Evolutionary conservation across 2,113 vertebrate species (phyloP), one percentile per base, ranked within the genome.

Genomic region (Haliaeetus leucogaster): DNA sequence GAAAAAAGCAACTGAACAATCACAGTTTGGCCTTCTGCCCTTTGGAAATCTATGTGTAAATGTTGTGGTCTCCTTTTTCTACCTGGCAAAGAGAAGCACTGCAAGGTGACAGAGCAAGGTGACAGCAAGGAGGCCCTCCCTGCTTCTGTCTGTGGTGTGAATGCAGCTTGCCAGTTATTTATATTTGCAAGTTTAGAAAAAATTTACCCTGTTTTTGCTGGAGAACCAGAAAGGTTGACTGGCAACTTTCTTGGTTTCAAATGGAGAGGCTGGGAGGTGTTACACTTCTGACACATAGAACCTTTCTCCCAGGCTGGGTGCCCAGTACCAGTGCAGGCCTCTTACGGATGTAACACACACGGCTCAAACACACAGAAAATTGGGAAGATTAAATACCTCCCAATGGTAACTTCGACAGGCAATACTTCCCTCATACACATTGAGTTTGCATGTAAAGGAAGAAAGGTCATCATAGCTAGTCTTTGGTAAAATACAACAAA

Each of bases 261-360:
- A 18, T 0, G 0, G 73, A 65, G 58, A 34, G 30, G 3, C 8
- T 80, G 59, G 36, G 22, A 53, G 18, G 5, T 45, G 19, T 27
- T 78, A 78, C 0, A 2, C 22, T 86, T 70, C 40, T 42, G 43
- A 86, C 22, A 50, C 12, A 22, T 11, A 26, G 4, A 79, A 45
- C 19, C 0, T 4, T 76, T 82, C 47, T 67, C 38, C 47, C 38
- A 42, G 38, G 9, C 15, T 82, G n/a, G 10, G 32, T 62, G 23
- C 29, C 53, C 42, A 36, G 40, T 25, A 62, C 34, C 32, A 45
- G 15, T 32, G 34, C 13, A 52, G 40, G 13, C 20, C 12, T 71
- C 30, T 74, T 68, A 30, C 12, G 61, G 21, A 9, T 56, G 5
- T 30, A 43, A 72, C 11, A 40, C 16, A 58, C 30, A 73, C 0